A percentile compares a stretch with the other conserved stretches of the same genome.
phyloP scores from a whole-genome alignment of 2,113 vertebrate genomes.

The Charina bottae region DNA sequence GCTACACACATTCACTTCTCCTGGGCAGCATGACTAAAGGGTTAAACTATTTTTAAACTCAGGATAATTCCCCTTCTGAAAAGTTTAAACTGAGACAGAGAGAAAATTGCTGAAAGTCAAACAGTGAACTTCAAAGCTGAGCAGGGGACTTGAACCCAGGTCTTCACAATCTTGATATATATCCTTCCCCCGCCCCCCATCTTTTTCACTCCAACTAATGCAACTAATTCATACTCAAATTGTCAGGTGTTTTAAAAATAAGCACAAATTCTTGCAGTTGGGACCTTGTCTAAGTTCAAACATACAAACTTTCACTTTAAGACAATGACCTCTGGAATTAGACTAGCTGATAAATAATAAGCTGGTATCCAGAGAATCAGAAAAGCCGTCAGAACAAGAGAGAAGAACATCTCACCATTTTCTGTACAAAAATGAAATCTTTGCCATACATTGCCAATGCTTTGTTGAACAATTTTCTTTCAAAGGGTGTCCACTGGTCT shows the following conservation, averaged over 20 bases:
- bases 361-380: background rate
- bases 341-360: background rate
- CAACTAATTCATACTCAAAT: background rate
- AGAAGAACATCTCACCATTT: conserved; percentile 75
- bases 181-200: background rate
- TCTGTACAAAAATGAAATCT: conserved; percentile 88
- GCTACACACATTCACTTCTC: background rate
- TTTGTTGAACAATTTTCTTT: conserved; percentile 84
- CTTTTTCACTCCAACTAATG: background rate
- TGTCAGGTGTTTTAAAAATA: background rate
- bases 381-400: background rate
- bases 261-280: background rate
- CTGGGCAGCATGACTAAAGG: background rate
- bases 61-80: background rate
- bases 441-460: conserved; percentile 85
- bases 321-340: background rate
- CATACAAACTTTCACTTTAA: background rate
- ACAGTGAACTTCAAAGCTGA: background rate
- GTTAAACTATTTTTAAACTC: background rate
- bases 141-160: background rate
- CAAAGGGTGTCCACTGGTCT: conserved; percentile 83
- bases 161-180: background rate
- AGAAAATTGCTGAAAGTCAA: background rate
- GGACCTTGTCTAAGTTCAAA: background rate
- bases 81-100: background rate